Conservation (phyloP, 1,140 invertebrate genomes). For the Mizuhopecten yessoensis region DNA sequence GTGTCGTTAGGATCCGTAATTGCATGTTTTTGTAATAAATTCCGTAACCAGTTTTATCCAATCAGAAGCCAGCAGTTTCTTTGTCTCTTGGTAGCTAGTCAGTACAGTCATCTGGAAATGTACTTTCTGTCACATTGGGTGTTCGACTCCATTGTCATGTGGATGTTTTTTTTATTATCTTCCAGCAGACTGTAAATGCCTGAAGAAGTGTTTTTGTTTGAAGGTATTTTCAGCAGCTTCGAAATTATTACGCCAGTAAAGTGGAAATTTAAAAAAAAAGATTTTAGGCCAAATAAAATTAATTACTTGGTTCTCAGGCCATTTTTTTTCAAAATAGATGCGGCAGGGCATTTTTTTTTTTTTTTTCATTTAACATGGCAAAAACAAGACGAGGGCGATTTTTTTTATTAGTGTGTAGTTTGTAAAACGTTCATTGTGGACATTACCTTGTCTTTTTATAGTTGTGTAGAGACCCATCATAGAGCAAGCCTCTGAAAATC, state of each 20-base stretch:
- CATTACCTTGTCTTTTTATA: no score
- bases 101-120: slow-evolving; percentile 18
- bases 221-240: background rate
- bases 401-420: no score
- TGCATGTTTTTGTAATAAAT: background rate
- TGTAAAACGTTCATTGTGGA: no score
- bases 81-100: background rate
- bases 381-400: no score
- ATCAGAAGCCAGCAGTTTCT: background rate
- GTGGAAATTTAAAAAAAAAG: no score
- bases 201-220: background rate
- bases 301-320: no score
- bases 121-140: background rate
- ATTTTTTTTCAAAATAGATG: no score
- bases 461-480: no score
- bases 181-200: background rate
- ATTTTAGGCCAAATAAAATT: no score
- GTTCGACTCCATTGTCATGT: background rate
- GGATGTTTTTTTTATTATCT: background rate
- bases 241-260: background rate
- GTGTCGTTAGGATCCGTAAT: background rate
- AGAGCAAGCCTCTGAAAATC: no score
- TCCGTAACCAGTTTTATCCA: background rate
- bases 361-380: no score
- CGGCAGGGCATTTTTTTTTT: no score